Evolutionary conservation across 2,113 vertebrate genomes (phyloP).

Genomic region (Arothron firmamentum): DNA sequence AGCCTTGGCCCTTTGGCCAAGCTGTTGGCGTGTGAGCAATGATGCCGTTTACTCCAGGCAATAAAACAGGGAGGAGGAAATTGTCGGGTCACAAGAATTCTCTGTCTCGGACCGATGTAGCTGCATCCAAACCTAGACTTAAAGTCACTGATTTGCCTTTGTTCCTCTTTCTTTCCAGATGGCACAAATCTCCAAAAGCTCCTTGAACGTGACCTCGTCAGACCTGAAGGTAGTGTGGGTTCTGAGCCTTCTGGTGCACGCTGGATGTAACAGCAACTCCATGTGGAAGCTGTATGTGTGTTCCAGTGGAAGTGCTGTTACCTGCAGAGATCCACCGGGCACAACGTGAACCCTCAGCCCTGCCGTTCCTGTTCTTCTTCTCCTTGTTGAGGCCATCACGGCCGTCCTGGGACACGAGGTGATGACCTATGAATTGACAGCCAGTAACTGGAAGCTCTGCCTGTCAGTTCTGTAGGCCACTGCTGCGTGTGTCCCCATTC

Average conservation of each 20-base stretch:
- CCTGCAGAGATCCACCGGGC: slow-evolving; percentile 63
- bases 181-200: slow-evolving; percentile 2
- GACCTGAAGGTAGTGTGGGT: neutral
- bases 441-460: slow-evolving; percentile 71
- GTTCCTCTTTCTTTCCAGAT: neutral
- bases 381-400: neutral
- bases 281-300: slow-evolving; percentile 71
- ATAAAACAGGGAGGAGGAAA: slow-evolving; percentile 73
- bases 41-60: slow-evolving; percentile 62
- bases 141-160: neutral
- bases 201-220: neutral
- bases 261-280: slow-evolving; percentile 84
- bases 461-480: slow-evolving; percentile 86
- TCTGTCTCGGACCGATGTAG: slow-evolving; percentile 37
- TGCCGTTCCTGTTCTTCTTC: neutral
- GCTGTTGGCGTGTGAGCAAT: slow-evolving; percentile 51
- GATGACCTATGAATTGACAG: slow-evolving; percentile 87
- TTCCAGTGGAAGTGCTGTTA: slow-evolving; percentile 83
- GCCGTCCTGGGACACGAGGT: slow-evolving; percentile 58
- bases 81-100: slow-evolving; percentile 64
- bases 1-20: slow-evolving; percentile 72
- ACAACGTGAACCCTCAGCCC: neutral
- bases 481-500: slow-evolving; percentile 59
- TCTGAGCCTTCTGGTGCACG: slow-evolving; percentile 46
- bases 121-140: slow-evolving; percentile 30